Evolutionary conservation across 2,797 vertebrate species (phyloP).

Genomic region (Pangasius krempfi): DNA sequence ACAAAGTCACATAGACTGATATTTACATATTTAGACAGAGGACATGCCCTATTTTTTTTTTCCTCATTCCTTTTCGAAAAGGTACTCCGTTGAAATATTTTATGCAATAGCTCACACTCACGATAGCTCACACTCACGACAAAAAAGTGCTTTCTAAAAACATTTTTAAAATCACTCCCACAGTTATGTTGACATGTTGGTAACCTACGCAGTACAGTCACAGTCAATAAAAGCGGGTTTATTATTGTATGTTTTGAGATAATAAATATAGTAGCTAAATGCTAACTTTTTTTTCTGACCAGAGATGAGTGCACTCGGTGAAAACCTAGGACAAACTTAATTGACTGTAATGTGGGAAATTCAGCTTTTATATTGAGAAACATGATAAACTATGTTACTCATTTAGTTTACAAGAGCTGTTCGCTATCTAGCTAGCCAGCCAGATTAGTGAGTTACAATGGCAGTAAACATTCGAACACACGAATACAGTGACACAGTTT

Average conservation of each 20-base stretch:
- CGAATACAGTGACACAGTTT: neutral
- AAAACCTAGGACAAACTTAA: neutral
- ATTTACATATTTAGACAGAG: neutral
- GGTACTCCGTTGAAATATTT: neutral
- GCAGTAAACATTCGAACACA: neutral
- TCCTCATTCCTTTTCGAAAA: neutral
- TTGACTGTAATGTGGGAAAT: neutral
- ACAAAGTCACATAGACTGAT: neutral
- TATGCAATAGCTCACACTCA: too few relatives aligned
- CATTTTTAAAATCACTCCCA: neutral
- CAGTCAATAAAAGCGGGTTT: neutral
- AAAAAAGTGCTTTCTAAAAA: neutral
- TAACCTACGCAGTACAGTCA: neutral
- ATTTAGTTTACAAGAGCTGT: neutral
- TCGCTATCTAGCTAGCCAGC: neutral
- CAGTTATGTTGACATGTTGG: neutral
- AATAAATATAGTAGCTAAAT: neutral
- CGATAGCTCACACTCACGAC: too few relatives aligned
- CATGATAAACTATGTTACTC: neutral
- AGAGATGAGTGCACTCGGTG: neutral
- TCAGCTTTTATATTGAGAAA: neutral
- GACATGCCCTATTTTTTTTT: neutral
- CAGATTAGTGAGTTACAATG: neutral
- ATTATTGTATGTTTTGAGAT: neutral
- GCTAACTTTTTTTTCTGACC: neutral